A percentile compares a stretch with the other conserved stretches of the same genome.
phyloP scores from a whole-genome alignment of 2,888 invertebrate species.

The Neoaliturus tenellus region DNA sequence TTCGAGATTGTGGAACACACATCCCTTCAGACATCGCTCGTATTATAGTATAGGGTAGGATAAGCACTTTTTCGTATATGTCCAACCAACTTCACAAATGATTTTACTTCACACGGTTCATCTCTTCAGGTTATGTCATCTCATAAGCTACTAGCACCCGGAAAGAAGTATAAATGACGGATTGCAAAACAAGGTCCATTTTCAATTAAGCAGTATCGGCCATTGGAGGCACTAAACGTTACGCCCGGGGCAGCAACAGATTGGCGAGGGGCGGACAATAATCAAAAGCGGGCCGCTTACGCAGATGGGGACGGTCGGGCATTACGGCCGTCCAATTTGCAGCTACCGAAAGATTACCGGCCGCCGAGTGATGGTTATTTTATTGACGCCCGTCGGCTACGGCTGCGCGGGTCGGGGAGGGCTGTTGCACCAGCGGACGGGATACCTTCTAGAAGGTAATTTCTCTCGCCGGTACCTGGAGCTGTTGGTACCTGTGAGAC shows the following conservation, averaged over 20 bases:
- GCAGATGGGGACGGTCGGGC: not conserved
- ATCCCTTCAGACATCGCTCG: too few relatives aligned
- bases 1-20: too few relatives aligned
- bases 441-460: too few relatives aligned
- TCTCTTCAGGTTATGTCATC: too few relatives aligned
- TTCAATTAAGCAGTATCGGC: not conserved
- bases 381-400: conserved; percentile 9
- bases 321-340: conserved; percentile 19
- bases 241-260: not conserved
- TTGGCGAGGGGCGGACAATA: not conserved
- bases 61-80: too few relatives aligned
- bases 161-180: too few relatives aligned
- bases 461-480: too few relatives aligned
- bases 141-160: too few relatives aligned
- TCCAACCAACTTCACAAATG: too few relatives aligned
- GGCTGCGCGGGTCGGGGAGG: not conserved
- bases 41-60: too few relatives aligned
- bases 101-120: too few relatives aligned
- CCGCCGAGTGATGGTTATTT: conserved; percentile 24
- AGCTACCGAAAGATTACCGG: conserved; percentile 20
- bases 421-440: not conserved
- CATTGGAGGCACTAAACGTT: not conserved
- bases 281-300: not conserved
- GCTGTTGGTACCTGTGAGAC: too few relatives aligned
- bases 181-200: not conserved